Evolutionary conservation across 1,140 invertebrate genomes (phyloP).

Genomic region (Oreohelix idahoensis): DNA sequence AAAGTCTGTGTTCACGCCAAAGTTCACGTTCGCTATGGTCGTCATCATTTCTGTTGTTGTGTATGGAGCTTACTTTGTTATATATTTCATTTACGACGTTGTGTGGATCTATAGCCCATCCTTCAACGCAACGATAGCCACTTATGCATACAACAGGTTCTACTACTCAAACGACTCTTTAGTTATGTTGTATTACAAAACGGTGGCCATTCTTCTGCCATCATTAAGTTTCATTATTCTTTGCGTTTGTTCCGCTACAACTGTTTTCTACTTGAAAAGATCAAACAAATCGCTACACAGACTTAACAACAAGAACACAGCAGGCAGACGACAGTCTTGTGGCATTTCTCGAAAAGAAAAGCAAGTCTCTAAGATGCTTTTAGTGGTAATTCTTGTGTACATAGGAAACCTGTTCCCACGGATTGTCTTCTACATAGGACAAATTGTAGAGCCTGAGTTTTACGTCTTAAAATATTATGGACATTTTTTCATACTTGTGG

Average conservation of each 20-base stretch:
- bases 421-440: too few species aligned
- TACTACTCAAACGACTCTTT: background rate
- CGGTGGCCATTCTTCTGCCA: background rate
- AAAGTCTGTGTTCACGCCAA: too few species aligned
- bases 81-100: conserved; percentile 1
- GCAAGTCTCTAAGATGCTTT: conserved; percentile 11
- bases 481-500: too few species aligned
- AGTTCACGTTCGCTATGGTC: background rate
- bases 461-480: too few species aligned
- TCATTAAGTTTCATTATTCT: background rate
- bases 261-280: background rate
- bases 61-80: background rate
- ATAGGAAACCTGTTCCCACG: too few species aligned
- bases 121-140: background rate
- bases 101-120: background rate
- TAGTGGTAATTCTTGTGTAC: too few species aligned
- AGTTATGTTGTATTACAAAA: conserved; percentile 1
- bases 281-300: background rate
- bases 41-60: background rate
- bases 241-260: background rate
- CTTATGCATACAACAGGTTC: background rate
- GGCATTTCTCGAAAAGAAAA: conserved; percentile 6
- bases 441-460: too few species aligned
- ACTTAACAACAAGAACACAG: background rate
- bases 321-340: background rate